Percentiles rank a stretch among this genome's conserved stretches.
These are phyloP conservation scores for Fratercula arctica DNA, from an alignment of 2,797 vertebrate species.

Conservation along the genomic window DNA sequence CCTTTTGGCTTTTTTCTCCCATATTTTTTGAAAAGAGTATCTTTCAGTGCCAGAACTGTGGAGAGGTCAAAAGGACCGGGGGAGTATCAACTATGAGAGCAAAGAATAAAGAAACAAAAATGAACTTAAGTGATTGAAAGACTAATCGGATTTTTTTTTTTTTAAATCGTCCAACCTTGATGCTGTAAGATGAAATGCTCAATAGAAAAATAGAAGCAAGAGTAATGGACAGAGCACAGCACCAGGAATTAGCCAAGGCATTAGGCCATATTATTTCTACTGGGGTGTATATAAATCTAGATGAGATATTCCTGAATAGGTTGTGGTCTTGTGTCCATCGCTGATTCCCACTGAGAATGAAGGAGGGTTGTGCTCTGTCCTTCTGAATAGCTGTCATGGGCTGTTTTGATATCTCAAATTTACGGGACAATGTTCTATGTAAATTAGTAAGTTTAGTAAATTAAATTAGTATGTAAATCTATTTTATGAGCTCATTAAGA, in stretches of 20 bases:
- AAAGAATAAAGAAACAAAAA: neutral
- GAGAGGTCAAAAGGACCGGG: neutral
- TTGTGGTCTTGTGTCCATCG: neutral
- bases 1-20: neutral
- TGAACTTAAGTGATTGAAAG: neutral
- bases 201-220: neutral
- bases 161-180: neutral
- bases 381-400: neutral
- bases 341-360: neutral
- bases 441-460: too few relatives aligned
- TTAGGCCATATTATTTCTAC: neutral
- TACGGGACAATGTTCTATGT: accelerated
- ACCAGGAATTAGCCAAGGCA: neutral
- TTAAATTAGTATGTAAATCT: neutral
- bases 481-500: neutral
- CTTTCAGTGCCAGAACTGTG: neutral
- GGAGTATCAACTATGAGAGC: neutral
- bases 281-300: neutral
- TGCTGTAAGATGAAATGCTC: neutral
- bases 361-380: neutral
- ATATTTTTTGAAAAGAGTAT: conserved; percentile 1
- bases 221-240: neutral
- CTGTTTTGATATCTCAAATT: neutral
- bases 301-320: neutral
- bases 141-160: neutral